Percentiles rank a stretch among this genome's conserved stretches.
phyloP scores from a whole-genome alignment of 2,888 invertebrate species.

The Tortrix viridana region DNA sequence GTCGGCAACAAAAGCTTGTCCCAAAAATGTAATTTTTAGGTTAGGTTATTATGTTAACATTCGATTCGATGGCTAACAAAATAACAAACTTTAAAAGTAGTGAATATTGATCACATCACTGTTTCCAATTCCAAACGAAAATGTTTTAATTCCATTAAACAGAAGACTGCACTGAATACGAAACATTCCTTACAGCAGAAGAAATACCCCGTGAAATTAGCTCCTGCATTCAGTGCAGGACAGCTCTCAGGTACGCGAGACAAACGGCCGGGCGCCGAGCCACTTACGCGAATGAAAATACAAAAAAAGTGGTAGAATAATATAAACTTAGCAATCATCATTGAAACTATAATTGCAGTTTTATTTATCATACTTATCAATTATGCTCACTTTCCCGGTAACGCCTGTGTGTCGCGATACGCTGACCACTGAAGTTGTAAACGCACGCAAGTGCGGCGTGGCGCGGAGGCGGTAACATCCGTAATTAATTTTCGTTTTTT shows the following conservation, averaged over 20 bases:
- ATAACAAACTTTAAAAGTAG: not conserved
- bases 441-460: no score
- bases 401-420: no score
- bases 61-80: no score
- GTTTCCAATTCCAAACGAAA: constrained; percentile 45
- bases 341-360: not conserved
- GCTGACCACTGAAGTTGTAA: no score
- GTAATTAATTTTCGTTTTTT: no score
- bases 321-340: not conserved
- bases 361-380: no score
- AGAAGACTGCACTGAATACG: constrained; percentile 66
- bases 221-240: constrained; percentile 74
- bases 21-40: no score
- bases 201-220: constrained; percentile 82
- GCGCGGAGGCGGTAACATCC: no score
- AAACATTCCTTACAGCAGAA: constrained; percentile 63
- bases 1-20: no score
- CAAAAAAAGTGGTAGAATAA: constrained; percentile 25
- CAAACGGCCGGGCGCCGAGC: constrained; percentile 59
- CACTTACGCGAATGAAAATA: constrained; percentile 51
- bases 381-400: no score
- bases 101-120: constrained; percentile 28
- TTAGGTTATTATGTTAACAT: no score
- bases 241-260: constrained; percentile 78
- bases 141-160: constrained; percentile 75